These are phyloP conservation scores for Pilophorus perplexus DNA, from an alignment of 2,888 invertebrate species.

Conservation along the genomic window DNA sequence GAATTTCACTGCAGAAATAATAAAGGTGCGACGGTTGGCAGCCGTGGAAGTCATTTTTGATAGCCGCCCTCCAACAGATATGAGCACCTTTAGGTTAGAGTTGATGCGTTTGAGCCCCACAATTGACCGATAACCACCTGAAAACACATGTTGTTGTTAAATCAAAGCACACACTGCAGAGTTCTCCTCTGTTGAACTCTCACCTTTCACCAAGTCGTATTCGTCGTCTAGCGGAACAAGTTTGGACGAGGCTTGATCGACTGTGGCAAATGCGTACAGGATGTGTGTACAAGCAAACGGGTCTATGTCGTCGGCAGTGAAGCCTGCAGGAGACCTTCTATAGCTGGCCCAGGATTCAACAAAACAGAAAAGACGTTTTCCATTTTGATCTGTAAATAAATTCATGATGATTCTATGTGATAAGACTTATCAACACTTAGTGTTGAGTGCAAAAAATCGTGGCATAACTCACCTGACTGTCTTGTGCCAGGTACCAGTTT, in stretches of 20 bases:
- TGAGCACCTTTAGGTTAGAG: conserved; percentile 63
- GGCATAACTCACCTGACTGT: conserved; percentile 38
- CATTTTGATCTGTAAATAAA: conserved; percentile 41
- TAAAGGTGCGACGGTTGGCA: conserved; percentile 59
- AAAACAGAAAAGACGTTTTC: conserved; percentile 61
- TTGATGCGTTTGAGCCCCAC: conserved; percentile 66
- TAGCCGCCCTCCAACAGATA: conserved; percentile 70
- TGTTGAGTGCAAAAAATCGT: not conserved
- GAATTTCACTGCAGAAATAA: conserved; percentile 63
- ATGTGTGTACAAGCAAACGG: conserved; percentile 69
- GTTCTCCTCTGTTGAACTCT: not conserved
- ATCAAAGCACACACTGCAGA: not conserved
- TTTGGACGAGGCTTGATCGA: conserved; percentile 65
- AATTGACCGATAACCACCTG: conserved; percentile 71
- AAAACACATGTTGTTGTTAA: not conserved
- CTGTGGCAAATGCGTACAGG: conserved; percentile 68
- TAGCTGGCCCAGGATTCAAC: conserved; percentile 67
- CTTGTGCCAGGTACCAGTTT: conserved; percentile 40
- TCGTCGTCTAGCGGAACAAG: conserved; percentile 66
- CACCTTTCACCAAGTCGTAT: conserved; percentile 70
- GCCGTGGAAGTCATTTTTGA: conserved; percentile 62
- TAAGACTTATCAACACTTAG: not conserved
- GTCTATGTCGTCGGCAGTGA: conserved; percentile 64
- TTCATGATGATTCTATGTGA: too few relatives aligned
- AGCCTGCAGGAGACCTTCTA: conserved; percentile 64